Base-by-base conservation (phyloP, 2,113 vertebrate genomes). In the Syngnathus scovelli region DNA sequence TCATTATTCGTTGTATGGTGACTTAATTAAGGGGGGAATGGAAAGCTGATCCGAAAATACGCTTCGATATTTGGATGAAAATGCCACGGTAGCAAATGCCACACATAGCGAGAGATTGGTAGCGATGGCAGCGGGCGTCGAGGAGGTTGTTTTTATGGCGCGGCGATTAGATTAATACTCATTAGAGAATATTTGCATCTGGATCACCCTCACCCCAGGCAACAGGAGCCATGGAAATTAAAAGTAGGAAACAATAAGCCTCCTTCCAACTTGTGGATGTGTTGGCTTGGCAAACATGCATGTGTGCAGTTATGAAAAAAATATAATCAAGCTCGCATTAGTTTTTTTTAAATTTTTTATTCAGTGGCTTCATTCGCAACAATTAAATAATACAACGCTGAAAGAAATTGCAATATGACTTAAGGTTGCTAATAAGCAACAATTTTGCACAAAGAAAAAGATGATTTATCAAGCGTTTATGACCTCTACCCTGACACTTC, bases 161-260 rank as follows among this genome's bases (percentile, higher is more conserved):
- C 87, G 82, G 78, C 87, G 89, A 92, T 90, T 90, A 90, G 86
- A 90, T 92, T 90, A 92, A 90, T 89, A 87, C 89, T 91, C 88
- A 91, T 90, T 91, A 92, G 86, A 83, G 87, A 90, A 86, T 90
- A 90, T 90, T 87, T 89, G 79, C 87, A 85, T 86, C 87, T 85
- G 84, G 78, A 85, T 27, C 44, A 18, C 84, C 79, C 66, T 56
- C 68, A 46, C 60, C 70, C 56, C 72, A 43, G 81, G 84, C 83
- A 84, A 89, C 82, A 80, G 85, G 80, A 87, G 80, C 83, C 81
- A 85, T 84, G 81, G 89, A 87, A 90, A 91, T 91, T 91, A 91
- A 90, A 90, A 91, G 85, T 69, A 81, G 77, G 78, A 88, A 84
- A 75, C 80, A 89, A 89, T 89, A 89, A 85, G 83, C 78, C 76